A percentile compares a stretch with the other conserved stretches of the same genome.
Conservation (phyloP, 2,888 invertebrate species). For the Mythimna vitellina region DNA sequence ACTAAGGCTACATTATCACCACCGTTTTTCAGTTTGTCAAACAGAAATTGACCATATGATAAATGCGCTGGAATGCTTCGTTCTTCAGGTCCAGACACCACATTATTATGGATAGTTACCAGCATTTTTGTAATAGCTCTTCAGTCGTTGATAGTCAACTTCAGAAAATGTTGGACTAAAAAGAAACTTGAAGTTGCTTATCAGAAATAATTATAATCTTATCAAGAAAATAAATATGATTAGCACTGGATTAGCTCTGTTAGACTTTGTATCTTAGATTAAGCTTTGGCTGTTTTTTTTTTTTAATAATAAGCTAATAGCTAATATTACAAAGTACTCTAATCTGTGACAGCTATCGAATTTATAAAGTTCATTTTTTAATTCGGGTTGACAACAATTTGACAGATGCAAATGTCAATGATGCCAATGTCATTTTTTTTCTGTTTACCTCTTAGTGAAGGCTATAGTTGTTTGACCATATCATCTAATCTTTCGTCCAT, state of each 20-base stretch:
- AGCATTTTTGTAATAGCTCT: constrained; percentile 64
- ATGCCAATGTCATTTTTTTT: too few relatives aligned
- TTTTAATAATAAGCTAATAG: too few relatives aligned
- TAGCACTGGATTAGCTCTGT: constrained; percentile 33
- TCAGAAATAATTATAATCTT: constrained; percentile 42
- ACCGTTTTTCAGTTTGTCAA: constrained; percentile 88
- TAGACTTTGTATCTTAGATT: constrained; percentile 13
- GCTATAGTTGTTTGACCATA: too few relatives aligned
- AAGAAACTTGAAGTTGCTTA: constrained; percentile 38
- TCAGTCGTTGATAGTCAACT: constrained; percentile 1
- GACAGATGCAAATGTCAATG: too few relatives aligned
- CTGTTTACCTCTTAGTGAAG: too few relatives aligned
- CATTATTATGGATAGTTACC: constrained; percentile 79
- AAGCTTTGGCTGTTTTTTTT: neutral
- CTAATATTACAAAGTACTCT: too few relatives aligned
- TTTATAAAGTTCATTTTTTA: too few relatives aligned
- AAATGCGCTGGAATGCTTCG: constrained; percentile 85
- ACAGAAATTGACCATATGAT: constrained; percentile 89
- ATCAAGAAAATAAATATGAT: constrained; percentile 42
- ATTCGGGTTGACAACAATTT: too few relatives aligned
- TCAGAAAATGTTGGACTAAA: constrained; percentile 17
- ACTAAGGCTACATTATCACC: constrained; percentile 88
- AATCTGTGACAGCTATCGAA: too few relatives aligned
- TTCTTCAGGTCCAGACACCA: constrained; percentile 85
- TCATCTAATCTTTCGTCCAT: too few relatives aligned